Conservation (phyloP, 2,888 invertebrate species). For the Epinotia ramella region DNA sequence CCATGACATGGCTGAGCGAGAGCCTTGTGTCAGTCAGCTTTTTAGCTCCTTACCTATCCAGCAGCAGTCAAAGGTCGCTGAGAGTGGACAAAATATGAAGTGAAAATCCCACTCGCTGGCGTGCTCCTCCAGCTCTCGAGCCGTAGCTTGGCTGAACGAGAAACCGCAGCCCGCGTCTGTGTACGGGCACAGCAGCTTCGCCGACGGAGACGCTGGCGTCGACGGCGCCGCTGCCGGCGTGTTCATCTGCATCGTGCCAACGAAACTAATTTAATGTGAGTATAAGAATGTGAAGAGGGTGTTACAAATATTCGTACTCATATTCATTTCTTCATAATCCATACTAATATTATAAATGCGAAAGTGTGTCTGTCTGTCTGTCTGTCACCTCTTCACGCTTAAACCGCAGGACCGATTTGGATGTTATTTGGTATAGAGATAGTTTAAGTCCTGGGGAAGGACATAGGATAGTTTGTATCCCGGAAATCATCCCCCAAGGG, state of each 20-base stretch:
- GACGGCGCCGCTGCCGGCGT: background rate
- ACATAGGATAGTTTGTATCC: too few species aligned
- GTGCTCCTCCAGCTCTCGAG: constrained; percentile 65
- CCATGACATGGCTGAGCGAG: too few species aligned
- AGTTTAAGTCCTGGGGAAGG: too few species aligned
- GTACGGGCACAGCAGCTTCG: constrained; percentile 71
- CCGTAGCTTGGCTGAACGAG: constrained; percentile 55
- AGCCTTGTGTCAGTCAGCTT: background rate
- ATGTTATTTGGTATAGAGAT: too few species aligned
- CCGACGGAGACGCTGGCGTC: constrained; percentile 38
- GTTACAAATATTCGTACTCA: background rate
- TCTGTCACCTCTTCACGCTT: too few species aligned
- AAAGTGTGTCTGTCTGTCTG: too few species aligned
- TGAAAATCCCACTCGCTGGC: constrained; percentile 76
- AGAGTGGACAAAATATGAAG: constrained; percentile 74
- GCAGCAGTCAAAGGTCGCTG: constrained; percentile 73
- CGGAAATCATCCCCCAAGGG: too few species aligned
- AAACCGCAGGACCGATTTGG: too few species aligned
- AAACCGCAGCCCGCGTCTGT: constrained; percentile 68
- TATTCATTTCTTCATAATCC: too few species aligned
- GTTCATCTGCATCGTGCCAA: constrained; percentile 10
- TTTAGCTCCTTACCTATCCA: constrained; percentile 69
- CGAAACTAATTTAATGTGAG: background rate
- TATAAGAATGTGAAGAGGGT: background rate
- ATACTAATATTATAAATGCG: too few species aligned